Evolutionary conservation across 2,113 vertebrate species (phyloP), one percentile per base, ranked within the genome.

Genomic region (Dolichotis patagonum): DNA sequence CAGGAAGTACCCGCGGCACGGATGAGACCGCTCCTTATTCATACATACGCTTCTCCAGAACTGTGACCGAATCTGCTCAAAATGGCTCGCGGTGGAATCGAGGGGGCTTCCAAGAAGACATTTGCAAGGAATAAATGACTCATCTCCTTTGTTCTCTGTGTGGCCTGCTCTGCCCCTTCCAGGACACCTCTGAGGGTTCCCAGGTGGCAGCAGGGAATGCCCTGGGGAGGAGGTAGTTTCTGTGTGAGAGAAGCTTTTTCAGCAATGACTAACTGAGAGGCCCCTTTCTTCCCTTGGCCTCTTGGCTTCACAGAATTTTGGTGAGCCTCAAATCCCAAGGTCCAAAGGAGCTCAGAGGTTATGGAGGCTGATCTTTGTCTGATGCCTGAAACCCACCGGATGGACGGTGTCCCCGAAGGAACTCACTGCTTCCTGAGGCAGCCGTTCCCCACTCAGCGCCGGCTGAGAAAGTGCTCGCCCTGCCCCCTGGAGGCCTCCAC

Each of bases 81-180:
- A 85, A 81, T 1, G n/a, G 62, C 35, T 7, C 81, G 16, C 28
- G 5, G 60, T 6, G 30, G 56, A 91, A 83, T 10, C 4, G 10
- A 87, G 41, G 41, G 73, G 67, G 13, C 32, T 97, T 96, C 89
- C 83, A 63, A 92, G 92, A 90, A 87, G 80, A 94, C 32, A 62
- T 20, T 1, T 65, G 62, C 38, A 11, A 81, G 69, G n/a, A 20
- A 26, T 24, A 65, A 85, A 41, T 63, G 88, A 71, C 63, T 91
- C 62, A 65, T 90, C 35, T 83, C 58, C 69, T 71, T 52, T 41
- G 28, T 7, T 85, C 90, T 78, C 78, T 73, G 84, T 54, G 13
- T 35, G 46, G 80, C 2, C 41, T 69, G 13, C 43, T n/a, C n/a
- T 77, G 41, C 0, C 38, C 52, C 38, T 63, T 56, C n/a, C 71